phyloP scores from a whole-genome alignment of 2,113 vertebrate genomes.

The Saguinus imperator region DNA sequence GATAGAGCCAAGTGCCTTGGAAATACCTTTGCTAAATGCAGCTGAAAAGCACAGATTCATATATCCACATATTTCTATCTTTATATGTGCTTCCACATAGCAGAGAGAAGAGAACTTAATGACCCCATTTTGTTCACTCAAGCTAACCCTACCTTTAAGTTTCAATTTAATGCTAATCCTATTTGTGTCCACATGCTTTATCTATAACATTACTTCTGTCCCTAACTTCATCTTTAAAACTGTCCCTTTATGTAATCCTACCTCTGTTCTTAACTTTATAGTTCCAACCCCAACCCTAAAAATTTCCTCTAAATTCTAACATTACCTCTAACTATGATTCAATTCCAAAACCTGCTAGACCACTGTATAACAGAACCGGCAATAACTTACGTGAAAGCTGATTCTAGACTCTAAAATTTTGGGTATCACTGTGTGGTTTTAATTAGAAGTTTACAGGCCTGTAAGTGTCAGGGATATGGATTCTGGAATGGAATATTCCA shows the following conservation, averaged over 20 bases:
- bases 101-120: neutral
- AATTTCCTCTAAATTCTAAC: neutral
- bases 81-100: neutral
- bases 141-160: neutral
- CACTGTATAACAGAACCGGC: neutral
- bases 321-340: neutral
- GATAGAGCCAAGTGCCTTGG: neutral
- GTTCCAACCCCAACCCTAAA: neutral
- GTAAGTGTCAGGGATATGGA: neutral
- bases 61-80: neutral
- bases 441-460: neutral
- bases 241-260: neutral
- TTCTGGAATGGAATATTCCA: neutral
- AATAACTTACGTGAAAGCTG: neutral
- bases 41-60: too few species aligned
- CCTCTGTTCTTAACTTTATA: neutral
- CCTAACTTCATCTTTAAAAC: neutral
- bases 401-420: neutral
- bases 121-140: neutral
- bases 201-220: neutral
- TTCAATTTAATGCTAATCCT: neutral
- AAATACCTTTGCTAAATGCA: too few species aligned
- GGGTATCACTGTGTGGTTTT: neutral
- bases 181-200: neutral
- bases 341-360: neutral